A percentile compares a stretch with the other conserved stretches of the same genome.
Evolutionary conservation across 2,113 vertebrate species (phyloP).

Genomic region (Trachemys scripta): DNA sequence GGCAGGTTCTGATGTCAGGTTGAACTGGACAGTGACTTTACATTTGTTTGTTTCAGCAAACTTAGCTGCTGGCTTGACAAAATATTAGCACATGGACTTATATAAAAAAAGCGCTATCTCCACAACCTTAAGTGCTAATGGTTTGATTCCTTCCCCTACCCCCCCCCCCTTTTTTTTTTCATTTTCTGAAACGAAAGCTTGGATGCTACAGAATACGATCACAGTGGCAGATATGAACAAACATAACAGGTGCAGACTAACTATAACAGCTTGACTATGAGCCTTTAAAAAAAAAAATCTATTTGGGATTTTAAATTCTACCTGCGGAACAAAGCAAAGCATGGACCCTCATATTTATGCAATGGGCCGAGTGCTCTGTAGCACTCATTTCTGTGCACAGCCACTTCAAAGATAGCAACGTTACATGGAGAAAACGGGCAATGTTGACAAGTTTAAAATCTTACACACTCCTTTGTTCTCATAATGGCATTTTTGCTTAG

Average conservation of each 20-base stretch:
- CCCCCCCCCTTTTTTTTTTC: not conserved
- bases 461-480: not conserved
- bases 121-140: not conserved
- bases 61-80: not conserved
- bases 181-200: slow-evolving; percentile 16
- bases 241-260: slow-evolving; percentile 40
- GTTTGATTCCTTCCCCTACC: slow-evolving; percentile 6
- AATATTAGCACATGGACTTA: not conserved
- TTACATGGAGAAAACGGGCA: not conserved
- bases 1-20: not conserved
- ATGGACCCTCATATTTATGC: not conserved
- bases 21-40: not conserved
- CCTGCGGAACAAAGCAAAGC: not conserved
- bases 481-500: not conserved
- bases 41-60: not conserved
- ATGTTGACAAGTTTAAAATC: not conserved
- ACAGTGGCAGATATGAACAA: slow-evolving; percentile 23
- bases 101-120: not conserved
- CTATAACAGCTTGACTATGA: slow-evolving; percentile 37
- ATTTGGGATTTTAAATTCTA: slow-evolving; percentile 37
- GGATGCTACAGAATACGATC: not conserved
- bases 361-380: not conserved
- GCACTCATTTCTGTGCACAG: not conserved
- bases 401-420: not conserved
- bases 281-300: slow-evolving; percentile 27